phyloP scores from a whole-genome alignment of 1,140 invertebrate genomes.

The Bombus balteatus region DNA sequence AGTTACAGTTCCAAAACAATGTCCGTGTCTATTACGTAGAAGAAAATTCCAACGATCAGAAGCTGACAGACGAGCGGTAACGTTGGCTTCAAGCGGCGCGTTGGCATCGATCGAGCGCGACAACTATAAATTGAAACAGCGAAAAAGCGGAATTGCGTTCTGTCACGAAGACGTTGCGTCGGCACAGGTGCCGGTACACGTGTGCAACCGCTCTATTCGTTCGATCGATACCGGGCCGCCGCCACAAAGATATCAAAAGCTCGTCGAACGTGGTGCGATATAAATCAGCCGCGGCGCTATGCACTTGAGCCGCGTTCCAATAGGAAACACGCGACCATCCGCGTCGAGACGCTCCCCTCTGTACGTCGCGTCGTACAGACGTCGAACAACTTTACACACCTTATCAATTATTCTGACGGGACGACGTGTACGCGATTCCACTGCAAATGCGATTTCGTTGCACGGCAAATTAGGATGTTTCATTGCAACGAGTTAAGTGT shows the following conservation, averaged over 20 bases:
- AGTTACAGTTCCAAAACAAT: no score
- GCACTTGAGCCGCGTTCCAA: slow-evolving; percentile 2
- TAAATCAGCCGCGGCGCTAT: slow-evolving; percentile 18
- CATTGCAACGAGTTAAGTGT: background rate
- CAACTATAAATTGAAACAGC: slow-evolving; percentile 27
- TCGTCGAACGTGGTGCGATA: slow-evolving; percentile 37
- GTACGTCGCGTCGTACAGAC: background rate
- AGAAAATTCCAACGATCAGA: background rate
- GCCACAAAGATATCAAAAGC: slow-evolving; percentile 51
- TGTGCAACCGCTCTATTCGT: slow-evolving; percentile 52
- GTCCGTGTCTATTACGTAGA: no score
- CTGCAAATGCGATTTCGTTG: background rate
- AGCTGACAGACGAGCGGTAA: background rate
- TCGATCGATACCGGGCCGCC: slow-evolving; percentile 84
- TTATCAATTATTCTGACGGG: slow-evolving; percentile 16
- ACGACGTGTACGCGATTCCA: background rate
- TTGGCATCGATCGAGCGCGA: slow-evolving; percentile 11
- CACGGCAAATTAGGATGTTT: slow-evolving; percentile 7
- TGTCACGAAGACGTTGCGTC: slow-evolving; percentile 32
- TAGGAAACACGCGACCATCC: background rate
- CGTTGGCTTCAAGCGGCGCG: background rate
- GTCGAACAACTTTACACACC: background rate
- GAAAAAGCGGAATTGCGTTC: slow-evolving; percentile 25
- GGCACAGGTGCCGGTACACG: slow-evolving; percentile 23
- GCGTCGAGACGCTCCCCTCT: background rate